phyloP scores from a whole-genome alignment of 2,888 invertebrate species.

The Apotomis betuletana region DNA sequence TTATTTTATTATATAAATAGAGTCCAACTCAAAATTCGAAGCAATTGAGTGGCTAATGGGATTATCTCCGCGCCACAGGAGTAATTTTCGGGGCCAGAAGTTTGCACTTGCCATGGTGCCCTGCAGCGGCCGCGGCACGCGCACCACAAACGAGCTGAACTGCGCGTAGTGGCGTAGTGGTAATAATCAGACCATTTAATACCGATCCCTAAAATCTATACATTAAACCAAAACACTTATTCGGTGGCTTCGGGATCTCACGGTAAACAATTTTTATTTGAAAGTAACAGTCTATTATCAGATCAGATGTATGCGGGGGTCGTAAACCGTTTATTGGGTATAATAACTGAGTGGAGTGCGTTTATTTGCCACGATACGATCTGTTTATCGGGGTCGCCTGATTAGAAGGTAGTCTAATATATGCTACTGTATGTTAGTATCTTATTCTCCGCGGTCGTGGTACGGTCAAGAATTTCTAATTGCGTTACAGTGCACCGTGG shows the following conservation, averaged over 20 bases:
- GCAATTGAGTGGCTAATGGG: no score
- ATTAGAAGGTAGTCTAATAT: conserved; percentile 12
- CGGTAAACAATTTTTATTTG: conserved; percentile 72
- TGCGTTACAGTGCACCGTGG: no score
- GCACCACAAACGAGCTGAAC: no score
- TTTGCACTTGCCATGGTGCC: no score
- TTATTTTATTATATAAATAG: no score
- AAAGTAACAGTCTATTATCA: conserved; percentile 62
- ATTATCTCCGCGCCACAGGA: no score
- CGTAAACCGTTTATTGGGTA: conserved; percentile 71
- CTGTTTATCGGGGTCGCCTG: conserved; percentile 63
- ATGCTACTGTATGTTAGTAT: background rate
- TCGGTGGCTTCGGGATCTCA: conserved; percentile 50
- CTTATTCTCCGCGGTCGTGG: no score
- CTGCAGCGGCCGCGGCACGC: no score
- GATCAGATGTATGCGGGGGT: conserved; percentile 56
- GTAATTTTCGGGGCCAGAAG: no score
- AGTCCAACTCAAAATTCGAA: no score
- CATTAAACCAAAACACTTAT: conserved; percentile 48
- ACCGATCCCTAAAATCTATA: conserved; percentile 45
- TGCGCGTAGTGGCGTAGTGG: no score
- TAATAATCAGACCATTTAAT: background rate
- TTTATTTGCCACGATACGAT: conserved; percentile 66
- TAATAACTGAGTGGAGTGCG: conserved; percentile 74
- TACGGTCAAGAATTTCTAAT: no score